Base-by-base conservation (phyloP, 2,113 vertebrate species). In the Caracal caracal region DNA sequence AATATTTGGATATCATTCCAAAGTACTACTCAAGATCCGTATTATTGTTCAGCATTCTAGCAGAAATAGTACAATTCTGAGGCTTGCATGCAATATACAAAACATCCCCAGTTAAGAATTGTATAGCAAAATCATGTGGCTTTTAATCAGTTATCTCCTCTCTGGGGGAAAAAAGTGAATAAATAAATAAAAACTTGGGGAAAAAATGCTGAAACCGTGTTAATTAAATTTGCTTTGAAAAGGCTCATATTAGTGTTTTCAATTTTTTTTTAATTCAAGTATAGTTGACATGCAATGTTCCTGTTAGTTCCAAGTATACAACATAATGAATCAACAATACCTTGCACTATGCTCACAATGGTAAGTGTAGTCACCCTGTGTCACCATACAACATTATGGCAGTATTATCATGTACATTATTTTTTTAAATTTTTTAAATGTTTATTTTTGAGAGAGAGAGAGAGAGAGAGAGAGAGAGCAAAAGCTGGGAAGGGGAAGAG, bases 171-270 rank as follows among this genome's bases (percentile, higher is more conserved):
- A 24, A n/a, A 71, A 66, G 6, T 22, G 79, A 40, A 85, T 19
- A 89, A 59, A 79, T 47, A 24, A 51, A 6, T 30, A 6, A 40
- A 63, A 65, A 82, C 11, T 71, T 47, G 7, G 8, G 8, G 70
- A 53, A 92, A 59, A 47, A 65, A 49, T 20, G 9, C 20, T 71
- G 9, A 61, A 92, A 75, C n/a, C 51, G 5, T 20, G 19, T 66
- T 59, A 43, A 87, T 26, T 81, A 61, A 73, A 87, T 63, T 28
- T 85, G 24, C 73, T 68, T 95, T 73, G 10, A 68, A 97, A 95
- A 82, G 10, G 5, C 20, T 89, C 17, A 16, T 78, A 65, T 76
- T 85, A 53, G 37, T 91, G 47, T 75, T 75, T 75, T 75, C 9
- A 75, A 40, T 16, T 16, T 9, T 16, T 15, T 28, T 75, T 75